Evolutionary conservation across 2,797 vertebrate species (phyloP).

Genomic region (Lepus oiostolus): DNA sequence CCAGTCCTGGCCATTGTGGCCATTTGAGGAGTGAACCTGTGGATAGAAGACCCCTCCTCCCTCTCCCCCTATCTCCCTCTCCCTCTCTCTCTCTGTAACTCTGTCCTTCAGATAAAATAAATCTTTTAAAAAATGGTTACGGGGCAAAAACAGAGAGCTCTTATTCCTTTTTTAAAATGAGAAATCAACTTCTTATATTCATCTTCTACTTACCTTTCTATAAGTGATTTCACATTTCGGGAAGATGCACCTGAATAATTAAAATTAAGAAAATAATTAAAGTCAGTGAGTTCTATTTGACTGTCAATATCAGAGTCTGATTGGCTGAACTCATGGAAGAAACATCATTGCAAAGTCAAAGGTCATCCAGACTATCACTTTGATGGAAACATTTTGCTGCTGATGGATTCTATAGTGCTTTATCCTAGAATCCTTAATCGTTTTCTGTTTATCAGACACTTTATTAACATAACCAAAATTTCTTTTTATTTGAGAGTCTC

Average conservation of each 20-base stretch:
- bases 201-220: constrained; percentile 87
- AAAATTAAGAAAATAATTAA: constrained; percentile 74
- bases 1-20: too few relatives aligned
- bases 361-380: too few relatives aligned
- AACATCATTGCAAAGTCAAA: neutral
- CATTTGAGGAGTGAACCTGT: too few relatives aligned
- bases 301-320: neutral
- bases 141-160: neutral
- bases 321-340: neutral
- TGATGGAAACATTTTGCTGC: neutral
- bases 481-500: neutral
- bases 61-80: too few relatives aligned
- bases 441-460: neutral
- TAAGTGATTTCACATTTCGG: constrained; percentile 83
- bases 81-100: too few relatives aligned
- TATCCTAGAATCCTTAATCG: neutral
- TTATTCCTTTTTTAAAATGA: neutral
- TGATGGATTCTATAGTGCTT: neutral
- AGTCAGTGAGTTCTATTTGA: constrained; percentile 53
- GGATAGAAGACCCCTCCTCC: too few relatives aligned
- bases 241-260: constrained; percentile 88
- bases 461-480: neutral
- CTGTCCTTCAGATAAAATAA: too few relatives aligned
- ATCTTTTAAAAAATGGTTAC: neutral
- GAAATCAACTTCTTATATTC: neutral